Conservation (phyloP, 2,888 invertebrate species). For the Sicus ferrugineus region DNA sequence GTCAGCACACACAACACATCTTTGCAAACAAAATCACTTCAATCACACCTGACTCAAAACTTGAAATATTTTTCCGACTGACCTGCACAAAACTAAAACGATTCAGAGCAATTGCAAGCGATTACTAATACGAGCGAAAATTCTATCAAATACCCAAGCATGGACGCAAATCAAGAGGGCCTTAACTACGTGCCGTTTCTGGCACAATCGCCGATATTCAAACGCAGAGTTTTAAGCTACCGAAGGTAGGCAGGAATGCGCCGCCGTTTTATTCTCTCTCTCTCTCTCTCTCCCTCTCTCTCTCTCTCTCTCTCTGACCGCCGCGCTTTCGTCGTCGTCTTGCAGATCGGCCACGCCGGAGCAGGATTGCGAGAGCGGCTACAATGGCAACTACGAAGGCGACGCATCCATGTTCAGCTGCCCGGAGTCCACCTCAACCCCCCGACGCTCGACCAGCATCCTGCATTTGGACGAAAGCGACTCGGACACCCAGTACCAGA, state of each 20-base stretch:
- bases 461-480: conserved; percentile 48
- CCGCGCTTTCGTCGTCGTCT: neutral
- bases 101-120: conserved; percentile 9
- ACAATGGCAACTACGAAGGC: conserved; percentile 51
- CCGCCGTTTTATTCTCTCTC: neutral
- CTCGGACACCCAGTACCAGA: conserved; percentile 48
- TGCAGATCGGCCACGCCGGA: no score
- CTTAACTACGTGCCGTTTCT: conserved; percentile 42
- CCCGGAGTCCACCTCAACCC: neutral
- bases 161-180: conserved; percentile 38
- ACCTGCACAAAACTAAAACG: conserved; percentile 3
- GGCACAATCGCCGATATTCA: conserved; percentile 27
- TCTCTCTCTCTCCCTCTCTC: no score
- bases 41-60: conserved; percentile 29
- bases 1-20: no score
- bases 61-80: conserved; percentile 20
- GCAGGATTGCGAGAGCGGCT: conserved; percentile 3
- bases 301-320: no score
- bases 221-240: neutral
- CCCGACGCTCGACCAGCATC: neutral
- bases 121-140: neutral
- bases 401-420: conserved; percentile 43
- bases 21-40: no score
- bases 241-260: neutral
- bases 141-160: conserved; percentile 20